Conservation (phyloP, 2,113 vertebrate genomes). For the Australoheros scitulus region DNA sequence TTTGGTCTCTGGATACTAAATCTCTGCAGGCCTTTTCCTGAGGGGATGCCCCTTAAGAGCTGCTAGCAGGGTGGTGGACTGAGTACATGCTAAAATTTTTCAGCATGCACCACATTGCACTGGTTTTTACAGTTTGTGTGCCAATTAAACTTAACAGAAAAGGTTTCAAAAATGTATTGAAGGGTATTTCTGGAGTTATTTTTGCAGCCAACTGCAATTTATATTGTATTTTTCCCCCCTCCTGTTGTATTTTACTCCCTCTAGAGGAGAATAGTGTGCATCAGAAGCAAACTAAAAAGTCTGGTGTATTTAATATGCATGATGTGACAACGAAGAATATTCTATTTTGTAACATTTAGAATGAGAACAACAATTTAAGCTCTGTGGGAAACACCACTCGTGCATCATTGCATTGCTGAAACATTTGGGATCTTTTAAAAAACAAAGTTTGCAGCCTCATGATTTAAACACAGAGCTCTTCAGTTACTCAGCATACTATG, state of each 20-base stretch:
- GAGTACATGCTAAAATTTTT: neutral
- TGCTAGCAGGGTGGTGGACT: neutral
- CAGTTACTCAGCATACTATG: neutral
- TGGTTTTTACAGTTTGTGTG: neutral
- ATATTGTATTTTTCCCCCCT: too few species aligned
- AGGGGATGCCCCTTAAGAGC: neutral
- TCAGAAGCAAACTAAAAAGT: neutral
- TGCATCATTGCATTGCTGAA: neutral
- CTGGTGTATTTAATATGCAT: neutral
- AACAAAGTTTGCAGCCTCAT: neutral
- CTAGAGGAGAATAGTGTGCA: neutral
- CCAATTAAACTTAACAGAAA: neutral
- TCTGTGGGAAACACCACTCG: neutral
- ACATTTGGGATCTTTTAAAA: neutral
- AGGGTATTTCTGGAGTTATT: neutral
- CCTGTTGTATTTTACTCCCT: too few species aligned
- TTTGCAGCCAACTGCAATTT: neutral
- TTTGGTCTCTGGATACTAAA: neutral
- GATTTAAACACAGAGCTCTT: neutral
- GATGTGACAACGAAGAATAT: neutral
- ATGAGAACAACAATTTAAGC: neutral
- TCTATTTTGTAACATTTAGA: neutral
- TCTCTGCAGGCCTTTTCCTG: neutral
- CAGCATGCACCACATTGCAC: neutral
- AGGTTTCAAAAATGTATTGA: neutral